Evolutionary conservation across 2,888 invertebrate species (phyloP).

Genomic region (Tuta absoluta): DNA sequence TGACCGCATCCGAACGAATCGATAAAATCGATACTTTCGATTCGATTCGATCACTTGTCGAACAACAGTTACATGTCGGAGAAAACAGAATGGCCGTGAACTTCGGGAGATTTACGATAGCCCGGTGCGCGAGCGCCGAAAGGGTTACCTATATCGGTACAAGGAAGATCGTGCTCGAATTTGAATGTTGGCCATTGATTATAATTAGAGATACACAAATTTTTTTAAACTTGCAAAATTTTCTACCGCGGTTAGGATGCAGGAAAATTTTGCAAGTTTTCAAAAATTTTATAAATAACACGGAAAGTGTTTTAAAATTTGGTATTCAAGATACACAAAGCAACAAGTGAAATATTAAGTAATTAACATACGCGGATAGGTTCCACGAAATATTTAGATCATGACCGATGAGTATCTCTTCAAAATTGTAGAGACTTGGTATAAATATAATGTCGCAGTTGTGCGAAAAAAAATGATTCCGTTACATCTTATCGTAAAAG

Average conservation of each 20-base stretch:
- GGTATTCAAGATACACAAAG: too few relatives aligned
- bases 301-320: too few relatives aligned
- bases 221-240: too few relatives aligned
- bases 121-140: constrained; percentile 28
- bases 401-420: too few relatives aligned
- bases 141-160: constrained; percentile 15
- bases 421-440: too few relatives aligned
- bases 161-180: constrained; percentile 21
- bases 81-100: constrained; percentile 52
- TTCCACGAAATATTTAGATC: too few relatives aligned
- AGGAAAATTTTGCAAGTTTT: too few relatives aligned
- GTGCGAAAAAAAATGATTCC: neutral
- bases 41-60: constrained; percentile 54
- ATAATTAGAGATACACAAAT: neutral
- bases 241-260: too few relatives aligned
- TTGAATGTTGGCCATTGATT: constrained; percentile 6
- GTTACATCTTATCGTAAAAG: neutral
- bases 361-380: too few relatives aligned
- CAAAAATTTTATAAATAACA: too few relatives aligned
- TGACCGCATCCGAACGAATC: constrained; percentile 55
- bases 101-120: constrained; percentile 51
- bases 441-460: neutral
- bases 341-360: too few relatives aligned
- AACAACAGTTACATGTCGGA: constrained; percentile 53
- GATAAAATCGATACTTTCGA: constrained; percentile 55